Evolutionary conservation across 2,797 vertebrate genomes (phyloP).

Genomic region (Coregonus sp.): DNA sequence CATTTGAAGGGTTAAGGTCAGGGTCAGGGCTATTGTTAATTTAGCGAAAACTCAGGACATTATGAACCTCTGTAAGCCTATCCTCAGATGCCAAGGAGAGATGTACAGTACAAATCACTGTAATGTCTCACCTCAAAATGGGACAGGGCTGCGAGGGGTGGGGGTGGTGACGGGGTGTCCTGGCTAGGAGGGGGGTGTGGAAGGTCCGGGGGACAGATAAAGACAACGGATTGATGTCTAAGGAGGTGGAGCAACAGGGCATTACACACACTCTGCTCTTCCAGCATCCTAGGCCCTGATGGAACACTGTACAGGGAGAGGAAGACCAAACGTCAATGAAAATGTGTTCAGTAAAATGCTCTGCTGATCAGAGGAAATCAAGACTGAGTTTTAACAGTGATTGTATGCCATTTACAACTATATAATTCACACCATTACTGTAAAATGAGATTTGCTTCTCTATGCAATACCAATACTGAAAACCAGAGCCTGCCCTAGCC

Average conservation of each 20-base stretch:
- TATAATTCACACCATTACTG: too few relatives aligned
- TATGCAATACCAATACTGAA: too few relatives aligned
- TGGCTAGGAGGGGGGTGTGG: background rate
- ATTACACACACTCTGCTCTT: conserved; percentile 66
- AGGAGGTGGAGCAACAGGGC: conserved; percentile 64
- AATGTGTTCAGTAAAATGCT: background rate
- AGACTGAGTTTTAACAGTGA: background rate
- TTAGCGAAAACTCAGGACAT: too few relatives aligned
- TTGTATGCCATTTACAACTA: background rate
- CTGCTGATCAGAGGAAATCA: background rate
- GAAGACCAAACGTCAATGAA: background rate
- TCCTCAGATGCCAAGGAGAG: background rate
- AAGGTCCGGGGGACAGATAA: conserved; percentile 5
- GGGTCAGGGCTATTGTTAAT: background rate
- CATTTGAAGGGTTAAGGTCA: background rate
- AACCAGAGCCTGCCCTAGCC: too few relatives aligned
- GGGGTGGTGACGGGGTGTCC: background rate
- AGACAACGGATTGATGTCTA: conserved; percentile 37
- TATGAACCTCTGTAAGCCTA: background rate
- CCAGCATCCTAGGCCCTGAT: conserved; percentile 48
- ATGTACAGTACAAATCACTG: background rate
- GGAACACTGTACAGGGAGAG: conserved; percentile 54
- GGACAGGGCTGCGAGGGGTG: background rate
- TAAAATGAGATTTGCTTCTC: too few relatives aligned
- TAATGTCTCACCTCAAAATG: background rate